These are phyloP conservation scores for Todiramphus chloris DNA, from an alignment of 2,113 vertebrate genomes.

Conservation along the genomic window DNA sequence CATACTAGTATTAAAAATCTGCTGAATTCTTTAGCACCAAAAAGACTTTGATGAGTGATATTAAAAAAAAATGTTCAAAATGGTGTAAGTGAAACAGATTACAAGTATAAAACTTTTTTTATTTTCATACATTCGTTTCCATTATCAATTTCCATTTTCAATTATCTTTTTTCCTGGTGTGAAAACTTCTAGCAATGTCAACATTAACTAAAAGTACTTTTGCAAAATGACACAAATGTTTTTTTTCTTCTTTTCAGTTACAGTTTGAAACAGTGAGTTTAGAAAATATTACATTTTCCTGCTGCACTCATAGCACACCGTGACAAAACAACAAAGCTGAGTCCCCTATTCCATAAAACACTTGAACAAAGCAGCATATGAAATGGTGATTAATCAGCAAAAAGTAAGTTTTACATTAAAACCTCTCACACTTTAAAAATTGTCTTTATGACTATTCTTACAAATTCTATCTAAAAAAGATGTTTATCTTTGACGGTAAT, in stretches of 20 bases:
- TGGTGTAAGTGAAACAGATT: not conserved
- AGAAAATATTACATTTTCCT: not conserved
- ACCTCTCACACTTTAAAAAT: not conserved
- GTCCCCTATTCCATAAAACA: not conserved
- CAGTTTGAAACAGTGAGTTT: not conserved
- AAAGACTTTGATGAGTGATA: not conserved
- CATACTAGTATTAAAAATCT: not conserved
- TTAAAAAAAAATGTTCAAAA: not conserved
- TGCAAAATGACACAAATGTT: not conserved
- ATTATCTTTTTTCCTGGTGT: not conserved
- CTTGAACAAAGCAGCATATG: not conserved
- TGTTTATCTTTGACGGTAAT: not conserved
- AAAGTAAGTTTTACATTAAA: not conserved
- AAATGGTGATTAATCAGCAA: not conserved
- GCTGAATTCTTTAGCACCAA: not conserved
- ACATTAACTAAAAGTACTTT: not conserved
- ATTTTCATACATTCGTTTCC: not conserved
- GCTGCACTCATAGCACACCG: not conserved
- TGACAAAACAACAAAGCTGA: not conserved
- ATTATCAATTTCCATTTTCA: not conserved
- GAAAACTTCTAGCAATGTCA: not conserved
- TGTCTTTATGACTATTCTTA: not conserved
- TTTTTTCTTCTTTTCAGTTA: not conserved
- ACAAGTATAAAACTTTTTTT: not conserved
- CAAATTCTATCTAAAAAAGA: not conserved